Percentiles rank a stretch among this genome's conserved stretches.
Evolutionary conservation across 64 coral and sea anemone species (phyloP).

Genomic region (Montipora foliosa): DNA sequence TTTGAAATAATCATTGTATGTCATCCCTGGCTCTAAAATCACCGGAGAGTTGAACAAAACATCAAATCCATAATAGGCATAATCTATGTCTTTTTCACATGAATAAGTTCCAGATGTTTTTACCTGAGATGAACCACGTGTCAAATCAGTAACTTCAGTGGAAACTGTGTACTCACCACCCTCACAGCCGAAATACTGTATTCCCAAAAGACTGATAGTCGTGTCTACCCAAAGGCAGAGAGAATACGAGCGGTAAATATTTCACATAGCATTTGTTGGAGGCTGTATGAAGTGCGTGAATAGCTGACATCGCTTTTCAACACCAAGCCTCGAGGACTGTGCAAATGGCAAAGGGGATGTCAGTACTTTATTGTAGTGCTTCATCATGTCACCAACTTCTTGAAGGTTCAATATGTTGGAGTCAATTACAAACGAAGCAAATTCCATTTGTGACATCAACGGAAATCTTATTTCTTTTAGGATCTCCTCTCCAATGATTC

Average conservation of each 20-base stretch:
- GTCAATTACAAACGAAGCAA: slow-evolving; percentile 5
- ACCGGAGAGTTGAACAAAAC: background rate
- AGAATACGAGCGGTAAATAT: no score
- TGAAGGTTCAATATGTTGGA: background rate
- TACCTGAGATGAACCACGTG: no score
- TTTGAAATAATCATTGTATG: background rate
- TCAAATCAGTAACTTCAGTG: background rate
- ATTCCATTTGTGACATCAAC: slow-evolving; percentile 2
- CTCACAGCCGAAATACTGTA: slow-evolving; percentile 4
- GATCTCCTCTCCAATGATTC: no score
- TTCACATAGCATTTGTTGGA: no score
- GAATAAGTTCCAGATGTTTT: background rate
- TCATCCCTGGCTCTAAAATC: background rate
- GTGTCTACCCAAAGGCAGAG: background rate
- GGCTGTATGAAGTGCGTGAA: no score
- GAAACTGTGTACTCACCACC: slow-evolving; percentile 1
- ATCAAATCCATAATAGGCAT: slow-evolving; percentile 1
- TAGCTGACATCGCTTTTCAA: no score
- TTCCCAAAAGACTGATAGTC: background rate
- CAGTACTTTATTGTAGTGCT: background rate
- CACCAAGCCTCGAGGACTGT: background rate
- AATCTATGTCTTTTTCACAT: background rate
- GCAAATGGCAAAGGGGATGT: background rate
- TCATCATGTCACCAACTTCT: background rate
- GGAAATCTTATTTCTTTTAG: background rate